phyloP scores from a whole-genome alignment of 2,113 vertebrate species.

The Neodontobutis hainanensis region DNA sequence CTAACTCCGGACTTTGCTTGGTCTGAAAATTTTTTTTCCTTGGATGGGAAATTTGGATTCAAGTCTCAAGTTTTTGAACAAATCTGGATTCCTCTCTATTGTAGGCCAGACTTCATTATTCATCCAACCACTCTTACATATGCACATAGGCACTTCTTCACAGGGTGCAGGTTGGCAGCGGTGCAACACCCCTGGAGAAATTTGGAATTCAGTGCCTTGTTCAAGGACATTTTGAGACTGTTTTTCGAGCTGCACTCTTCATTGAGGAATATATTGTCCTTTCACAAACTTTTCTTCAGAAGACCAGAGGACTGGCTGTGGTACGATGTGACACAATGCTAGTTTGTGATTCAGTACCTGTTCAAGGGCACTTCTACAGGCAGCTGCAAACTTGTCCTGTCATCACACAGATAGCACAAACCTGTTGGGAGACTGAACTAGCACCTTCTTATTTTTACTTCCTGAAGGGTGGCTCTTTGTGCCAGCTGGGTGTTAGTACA shows the following conservation, averaged over 20 bases:
- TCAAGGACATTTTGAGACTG: conserved; percentile 63
- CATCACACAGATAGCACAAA: conserved; percentile 21
- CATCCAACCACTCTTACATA: conserved; percentile 15
- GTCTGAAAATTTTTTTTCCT: too few species aligned
- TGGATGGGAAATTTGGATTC: neutral
- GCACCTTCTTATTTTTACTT: conserved; percentile 1
- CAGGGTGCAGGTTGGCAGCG: conserved; percentile 40
- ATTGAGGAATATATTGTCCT: conserved; percentile 50
- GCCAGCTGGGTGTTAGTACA: conserved; percentile 7
- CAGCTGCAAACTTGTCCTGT: conserved; percentile 10
- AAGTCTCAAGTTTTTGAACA: neutral
- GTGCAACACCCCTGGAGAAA: conserved; percentile 40
- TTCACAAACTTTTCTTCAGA: conserved; percentile 56
- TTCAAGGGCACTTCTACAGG: conserved; percentile 65
- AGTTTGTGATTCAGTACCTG: conserved; percentile 54
- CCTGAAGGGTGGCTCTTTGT: conserved; percentile 26
- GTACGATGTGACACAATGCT: conserved; percentile 32
- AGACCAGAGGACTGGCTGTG: conserved; percentile 40
- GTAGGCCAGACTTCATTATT: conserved; percentile 11
- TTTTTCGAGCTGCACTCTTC: conserved; percentile 55
- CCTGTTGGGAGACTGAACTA: conserved; percentile 35
- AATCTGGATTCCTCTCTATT: conserved; percentile 5
- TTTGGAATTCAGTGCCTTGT: conserved; percentile 58
- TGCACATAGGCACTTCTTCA: conserved; percentile 33
- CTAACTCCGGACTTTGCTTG: too few species aligned